Evolutionary conservation across 2,113 vertebrate species (phyloP), one percentile per base, ranked within the genome.

Genomic region (Trematomus loennbergii): DNA sequence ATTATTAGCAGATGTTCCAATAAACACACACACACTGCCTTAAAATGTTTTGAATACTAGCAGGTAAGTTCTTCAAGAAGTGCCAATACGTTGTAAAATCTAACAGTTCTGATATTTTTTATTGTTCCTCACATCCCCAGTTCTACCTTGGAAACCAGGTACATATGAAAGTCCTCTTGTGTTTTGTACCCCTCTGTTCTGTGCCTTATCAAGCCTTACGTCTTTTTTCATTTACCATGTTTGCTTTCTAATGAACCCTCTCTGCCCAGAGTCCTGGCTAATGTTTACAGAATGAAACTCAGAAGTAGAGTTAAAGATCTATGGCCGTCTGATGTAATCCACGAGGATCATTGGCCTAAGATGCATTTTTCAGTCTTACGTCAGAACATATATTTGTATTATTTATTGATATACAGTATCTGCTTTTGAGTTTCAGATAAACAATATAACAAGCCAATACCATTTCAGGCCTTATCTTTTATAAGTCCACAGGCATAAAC

Each of bases 141-240:
- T 99, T 99, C 96, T 99, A 99, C 97, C 97, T 99, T 94, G 98
- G 98, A 99, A 99, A 99, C 95, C 98, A 99, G 98, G 98, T 99
- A 99, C 96, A 96, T 95, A 94, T 87, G 58, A 76, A 81, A 55
- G 49, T 55, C 74, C 29, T 83, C 66, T 64, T 75, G 46, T 79
- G 61, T 77, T 74, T 40, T 74, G 33, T 58, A 1, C 77, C 22
- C 73, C 36, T 89, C 64, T 83, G 40, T 82, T 73, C 65, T 89
- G 46, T 84, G 73, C 67, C 72, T 89, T 87, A 84, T 72, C 15
- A 57, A 85, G 62, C 72, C 72, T 81, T 83, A 68, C 61, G 46
- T 86, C 54, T 40, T 61, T 29, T 79, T 74, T 81, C 64, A 66
- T 86, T 85, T 75, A 72, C 67, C 74, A 55, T 69, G 59, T 87